Conservation (phyloP, 2,888 invertebrate genomes). For the Sarcophaga variegata region DNA sequence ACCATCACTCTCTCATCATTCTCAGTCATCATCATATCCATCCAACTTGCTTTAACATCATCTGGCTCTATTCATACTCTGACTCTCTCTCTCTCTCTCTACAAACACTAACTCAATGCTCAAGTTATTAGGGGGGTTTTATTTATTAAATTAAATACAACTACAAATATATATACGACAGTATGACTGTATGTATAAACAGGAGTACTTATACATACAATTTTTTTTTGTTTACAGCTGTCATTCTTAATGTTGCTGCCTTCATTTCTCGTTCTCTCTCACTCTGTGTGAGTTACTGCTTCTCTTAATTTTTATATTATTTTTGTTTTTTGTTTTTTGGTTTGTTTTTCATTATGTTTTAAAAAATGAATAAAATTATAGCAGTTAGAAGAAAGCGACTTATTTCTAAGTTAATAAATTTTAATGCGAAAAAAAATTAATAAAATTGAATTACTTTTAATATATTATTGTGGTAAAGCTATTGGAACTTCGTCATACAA, state of each 20-base stretch:
- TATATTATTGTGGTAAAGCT: no score
- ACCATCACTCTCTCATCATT: neutral
- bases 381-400: neutral
- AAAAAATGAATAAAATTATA: slow-evolving; percentile 7
- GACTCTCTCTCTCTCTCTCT: neutral
- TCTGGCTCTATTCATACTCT: neutral
- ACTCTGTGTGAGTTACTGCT: neutral
- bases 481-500: no score
- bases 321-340: neutral
- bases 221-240: slow-evolving; percentile 25
- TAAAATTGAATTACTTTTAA: no score
- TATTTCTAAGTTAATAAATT: no score
- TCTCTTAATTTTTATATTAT: neutral
- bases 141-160: slow-evolving; percentile 44
- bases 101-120: slow-evolving; percentile 1
- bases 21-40: neutral
- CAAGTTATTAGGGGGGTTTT: slow-evolving; percentile 26
- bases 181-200: neutral
- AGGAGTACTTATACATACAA: neutral
- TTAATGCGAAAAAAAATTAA: no score
- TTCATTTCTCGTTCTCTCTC: neutral
- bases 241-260: neutral
- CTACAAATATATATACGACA: neutral
- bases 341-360: neutral
- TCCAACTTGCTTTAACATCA: slow-evolving; percentile 1